phyloP scores from a whole-genome alignment of 2,888 invertebrate genomes.

The Eupeodes latifasciatus region DNA sequence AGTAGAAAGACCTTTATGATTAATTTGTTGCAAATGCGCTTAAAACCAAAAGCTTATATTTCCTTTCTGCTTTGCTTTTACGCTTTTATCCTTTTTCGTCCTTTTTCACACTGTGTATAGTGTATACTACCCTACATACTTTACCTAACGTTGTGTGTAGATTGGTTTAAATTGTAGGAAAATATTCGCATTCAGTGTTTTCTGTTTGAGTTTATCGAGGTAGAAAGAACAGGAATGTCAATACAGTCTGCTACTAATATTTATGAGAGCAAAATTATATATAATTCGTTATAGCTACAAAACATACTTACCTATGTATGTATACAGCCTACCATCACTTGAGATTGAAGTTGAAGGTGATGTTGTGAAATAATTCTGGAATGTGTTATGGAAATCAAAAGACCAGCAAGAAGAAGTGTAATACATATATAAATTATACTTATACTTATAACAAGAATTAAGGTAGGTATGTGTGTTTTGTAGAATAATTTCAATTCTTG shows the following conservation, averaged over 20 bases:
- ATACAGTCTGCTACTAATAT: slow-evolving; percentile 66
- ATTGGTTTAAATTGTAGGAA: slow-evolving; percentile 15
- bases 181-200: slow-evolving; percentile 6
- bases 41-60: slow-evolving; percentile 42
- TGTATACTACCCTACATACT: too few species aligned
- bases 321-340: not conserved
- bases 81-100: not conserved
- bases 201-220: slow-evolving; percentile 48
- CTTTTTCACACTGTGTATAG: not conserved
- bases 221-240: slow-evolving; percentile 47
- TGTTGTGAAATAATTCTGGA: slow-evolving; percentile 46
- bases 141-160: not conserved
- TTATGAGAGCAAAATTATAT: slow-evolving; percentile 44
- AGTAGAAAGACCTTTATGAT: slow-evolving; percentile 41
- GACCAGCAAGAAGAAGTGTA: not conserved
- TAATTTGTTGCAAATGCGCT: slow-evolving; percentile 67
- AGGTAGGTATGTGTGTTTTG: not conserved
- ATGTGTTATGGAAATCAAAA: slow-evolving; percentile 11
- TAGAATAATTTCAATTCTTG: slow-evolving; percentile 23
- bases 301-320: too few species aligned
- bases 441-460: not conserved
- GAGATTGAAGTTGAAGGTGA: slow-evolving; percentile 10
- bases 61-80: not conserved
- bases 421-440: not conserved
- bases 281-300: not conserved